Base-by-base conservation (phyloP, 2,113 vertebrate genomes). In the Coreoperca whiteheadi region DNA sequence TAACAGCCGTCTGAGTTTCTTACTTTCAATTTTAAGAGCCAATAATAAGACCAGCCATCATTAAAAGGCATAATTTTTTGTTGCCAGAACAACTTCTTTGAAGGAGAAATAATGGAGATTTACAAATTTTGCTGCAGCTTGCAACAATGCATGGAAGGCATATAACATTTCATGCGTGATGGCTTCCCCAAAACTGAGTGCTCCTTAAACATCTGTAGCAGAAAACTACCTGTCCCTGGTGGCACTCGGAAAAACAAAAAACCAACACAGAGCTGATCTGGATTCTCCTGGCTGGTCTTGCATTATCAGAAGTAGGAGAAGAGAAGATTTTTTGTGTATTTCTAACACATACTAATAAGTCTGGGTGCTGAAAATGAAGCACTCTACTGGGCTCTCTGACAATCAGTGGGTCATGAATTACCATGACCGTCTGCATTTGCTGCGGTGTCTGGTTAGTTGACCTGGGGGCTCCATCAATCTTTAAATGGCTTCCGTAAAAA, bases 401-500 rank as follows among this genome's bases (percentile, higher is more conserved):
- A 10, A 8, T 63, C 37, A 67, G 34, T 71, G 46, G 64, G 48
- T 71, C 25, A 51, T 70, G 66, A 30, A 63, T 8, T 37, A 46
- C 8, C 6, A 14, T 6, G 23, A 4, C 25, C 1, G 53, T 25
- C 30, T 60, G 11, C 21, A 32, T 84, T 64, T 71, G 30, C 11
- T 30, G 16, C 6, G 6, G 21, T 66, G 81, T 84, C 73, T 81
- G 77, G 43, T 75, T 81, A 30, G 23, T 41, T 75, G 46, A 50
- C 81, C 74, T 28, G 16, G 1, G 59, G 74, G 60, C 72, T 60
- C 74, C 43, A 69, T 82, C 2, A 74, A 81, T 75, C 65, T 71
- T 37, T 74, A 54, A 63, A 66, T 81, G 2, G 46, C 57, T 39
- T 39, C 23, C 23, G 60, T 51, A 59, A 77, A 81, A 79, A 61